Percentiles rank a stretch among this genome's conserved stretches.
These are phyloP conservation scores for Drosophila borborema DNA, from an alignment of 2,888 invertebrate genomes.

Conservation along the genomic window DNA sequence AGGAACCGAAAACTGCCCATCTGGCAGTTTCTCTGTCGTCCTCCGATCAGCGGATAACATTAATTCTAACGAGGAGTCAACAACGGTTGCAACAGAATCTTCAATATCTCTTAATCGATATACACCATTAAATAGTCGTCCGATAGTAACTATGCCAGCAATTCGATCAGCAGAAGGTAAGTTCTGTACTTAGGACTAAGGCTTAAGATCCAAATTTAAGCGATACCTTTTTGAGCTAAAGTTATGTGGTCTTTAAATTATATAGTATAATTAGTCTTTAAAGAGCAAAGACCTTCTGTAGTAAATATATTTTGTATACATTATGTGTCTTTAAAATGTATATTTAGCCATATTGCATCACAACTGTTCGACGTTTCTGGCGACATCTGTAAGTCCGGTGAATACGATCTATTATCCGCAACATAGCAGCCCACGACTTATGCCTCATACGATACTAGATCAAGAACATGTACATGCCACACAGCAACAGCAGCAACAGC, in stretches of 20 bases:
- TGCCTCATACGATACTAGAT: conserved; percentile 65
- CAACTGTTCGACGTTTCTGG: conserved; percentile 79
- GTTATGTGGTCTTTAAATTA: no score
- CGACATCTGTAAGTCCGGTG: conserved; percentile 86
- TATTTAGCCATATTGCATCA: conserved; percentile 55
- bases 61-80: conserved; percentile 60
- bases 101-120: conserved; percentile 82
- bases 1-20: conserved; percentile 43
- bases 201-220: no score
- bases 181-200: no score
- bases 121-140: conserved; percentile 75
- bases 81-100: conserved; percentile 40
- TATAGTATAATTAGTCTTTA: no score
- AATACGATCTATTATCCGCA: conserved; percentile 86
- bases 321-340: not conserved
- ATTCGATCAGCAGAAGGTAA: conserved; percentile 81
- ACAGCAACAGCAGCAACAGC: conserved; percentile 31
- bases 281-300: no score
- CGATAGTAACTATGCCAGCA: conserved; percentile 75
- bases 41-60: conserved; percentile 81
- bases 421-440: conserved; percentile 78
- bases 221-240: no score
- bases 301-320: no score
- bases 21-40: conserved; percentile 82
- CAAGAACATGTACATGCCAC: conserved; percentile 71